A percentile compares a stretch with the other conserved stretches of the same genome.
Evolutionary conservation across 2,113 vertebrate species (phyloP).

Genomic region (Okapia johnstoni): DNA sequence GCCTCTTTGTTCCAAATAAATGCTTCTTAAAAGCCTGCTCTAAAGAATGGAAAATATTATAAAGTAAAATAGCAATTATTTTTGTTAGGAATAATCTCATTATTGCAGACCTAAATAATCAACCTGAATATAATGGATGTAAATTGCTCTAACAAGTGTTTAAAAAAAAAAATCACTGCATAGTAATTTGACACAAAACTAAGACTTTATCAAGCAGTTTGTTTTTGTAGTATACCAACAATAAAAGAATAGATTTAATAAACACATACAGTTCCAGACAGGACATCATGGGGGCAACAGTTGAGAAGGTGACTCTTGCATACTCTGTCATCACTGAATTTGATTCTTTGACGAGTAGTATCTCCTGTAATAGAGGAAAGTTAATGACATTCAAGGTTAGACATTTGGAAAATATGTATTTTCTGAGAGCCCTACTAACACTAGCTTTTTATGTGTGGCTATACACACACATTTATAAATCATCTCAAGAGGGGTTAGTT

Average conservation of each 20-base stretch:
- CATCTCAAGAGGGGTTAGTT: conserved; percentile 63
- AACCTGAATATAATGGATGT: not conserved
- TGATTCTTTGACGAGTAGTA: conserved; percentile 96
- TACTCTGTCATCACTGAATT: conserved; percentile 97
- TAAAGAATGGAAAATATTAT: not conserved
- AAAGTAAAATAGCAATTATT: not conserved
- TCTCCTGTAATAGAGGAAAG: conserved; percentile 89
- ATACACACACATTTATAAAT: conserved; percentile 48
- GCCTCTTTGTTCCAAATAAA: not conserved
- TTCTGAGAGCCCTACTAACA: conserved; percentile 45
- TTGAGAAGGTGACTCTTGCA: conserved; percentile 99
- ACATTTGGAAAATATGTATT: conserved; percentile 37
- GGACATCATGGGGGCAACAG: conserved; percentile 98
- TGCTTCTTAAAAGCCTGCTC: not conserved
- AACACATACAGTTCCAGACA: conserved; percentile 96
- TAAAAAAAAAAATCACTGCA: not conserved
- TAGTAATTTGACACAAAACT: not conserved
- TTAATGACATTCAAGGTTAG: conserved; percentile 77
- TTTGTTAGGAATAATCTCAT: not conserved
- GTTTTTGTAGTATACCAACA: not conserved
- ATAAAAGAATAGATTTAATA: conserved; percentile 30
- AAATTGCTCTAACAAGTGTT: not conserved
- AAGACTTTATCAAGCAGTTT: not conserved
- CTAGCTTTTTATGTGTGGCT: conserved; percentile 67
- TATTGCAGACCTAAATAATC: not conserved